Evolutionary conservation across 2,888 invertebrate genomes (phyloP), one percentile per base, ranked within the genome.

Genomic region (Eumacrocentrus americanus): DNA sequence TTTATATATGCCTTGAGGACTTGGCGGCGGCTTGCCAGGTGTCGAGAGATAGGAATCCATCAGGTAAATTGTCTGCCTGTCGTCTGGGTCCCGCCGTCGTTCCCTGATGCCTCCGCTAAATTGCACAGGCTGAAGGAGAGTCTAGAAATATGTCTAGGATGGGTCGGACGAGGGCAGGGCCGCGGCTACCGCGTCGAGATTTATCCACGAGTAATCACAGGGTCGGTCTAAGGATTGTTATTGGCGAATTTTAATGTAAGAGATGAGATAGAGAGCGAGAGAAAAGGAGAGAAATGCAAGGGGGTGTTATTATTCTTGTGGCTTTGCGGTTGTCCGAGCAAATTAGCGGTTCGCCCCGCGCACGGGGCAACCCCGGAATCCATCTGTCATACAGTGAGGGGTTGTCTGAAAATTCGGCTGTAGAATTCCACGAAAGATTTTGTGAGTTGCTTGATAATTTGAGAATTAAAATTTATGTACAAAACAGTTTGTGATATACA

Each of bases 281-380:
- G 20, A 29, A 29, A 3, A 20, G 35, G 38, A 16, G 38, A 20
- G 16, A 37, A 9, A 34, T n/a, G n/a, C n/a, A n/a, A 40, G 66
- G 71, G 69, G 70, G 67, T 70, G 72, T 75, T 76, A 77, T 77
- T 77, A 76, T 75, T 73, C 66, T 68, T 73, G 75, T 67, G 76
- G 74, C 74, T 75, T 75, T 75, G 72, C 65, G 76, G 73, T 75
- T 71, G 73, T 77, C 72, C 73, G 69, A 70, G 74, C 70, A 76
- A 76, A 77, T 77, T 75, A 73, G 72, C 70, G 75, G 70, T 69
- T 69, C 42, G 55, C 56, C 50, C 40, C 58, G 67, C 66, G 67
- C 64, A 51, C 66, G 57, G 61, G 65, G 60, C 64, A 70, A 66
- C 70, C 66, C 69, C 62, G 60, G 68, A 67, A 70, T 73, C 72